Evolutionary conservation across 2,797 vertebrate species (phyloP).

Genomic region (Cossypha polioptera): DNA sequence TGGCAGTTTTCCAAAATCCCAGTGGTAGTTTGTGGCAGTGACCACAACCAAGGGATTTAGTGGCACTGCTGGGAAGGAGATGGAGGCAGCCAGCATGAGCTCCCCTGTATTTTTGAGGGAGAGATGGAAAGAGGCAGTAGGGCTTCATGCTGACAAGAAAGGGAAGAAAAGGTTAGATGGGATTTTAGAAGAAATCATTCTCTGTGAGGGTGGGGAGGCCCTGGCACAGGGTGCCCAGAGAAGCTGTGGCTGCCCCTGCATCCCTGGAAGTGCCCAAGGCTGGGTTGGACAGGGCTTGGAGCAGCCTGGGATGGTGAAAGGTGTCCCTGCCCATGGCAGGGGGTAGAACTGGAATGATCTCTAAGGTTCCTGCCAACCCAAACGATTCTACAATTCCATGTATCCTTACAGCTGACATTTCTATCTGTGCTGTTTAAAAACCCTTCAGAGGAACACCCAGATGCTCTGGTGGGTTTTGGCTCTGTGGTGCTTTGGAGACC

Average conservation of each 20-base stretch:
- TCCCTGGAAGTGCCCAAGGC: background rate
- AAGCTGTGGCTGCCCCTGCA: background rate
- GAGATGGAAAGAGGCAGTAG: background rate
- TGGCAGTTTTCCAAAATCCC: background rate
- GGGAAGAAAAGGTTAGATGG: background rate
- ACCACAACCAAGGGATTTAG: background rate
- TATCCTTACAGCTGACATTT: background rate
- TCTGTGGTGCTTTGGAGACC: background rate
- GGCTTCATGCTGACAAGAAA: background rate
- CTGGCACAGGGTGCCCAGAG: too few relatives aligned
- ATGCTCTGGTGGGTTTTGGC: background rate
- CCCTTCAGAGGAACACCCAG: background rate
- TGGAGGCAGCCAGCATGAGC: background rate
- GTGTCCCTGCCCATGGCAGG: background rate
- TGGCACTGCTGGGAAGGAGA: background rate
- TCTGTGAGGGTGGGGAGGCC: background rate
- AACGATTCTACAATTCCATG: background rate
- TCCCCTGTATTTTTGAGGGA: background rate
- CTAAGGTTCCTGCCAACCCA: background rate
- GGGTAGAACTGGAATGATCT: background rate
- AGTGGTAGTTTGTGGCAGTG: background rate
- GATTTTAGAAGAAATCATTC: background rate
- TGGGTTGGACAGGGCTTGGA: accelerated
- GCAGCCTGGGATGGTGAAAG: accelerated
- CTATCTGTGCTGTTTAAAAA: background rate